phyloP scores from a whole-genome alignment of 2,797 vertebrate genomes.

The Thamnophis elegans region DNA sequence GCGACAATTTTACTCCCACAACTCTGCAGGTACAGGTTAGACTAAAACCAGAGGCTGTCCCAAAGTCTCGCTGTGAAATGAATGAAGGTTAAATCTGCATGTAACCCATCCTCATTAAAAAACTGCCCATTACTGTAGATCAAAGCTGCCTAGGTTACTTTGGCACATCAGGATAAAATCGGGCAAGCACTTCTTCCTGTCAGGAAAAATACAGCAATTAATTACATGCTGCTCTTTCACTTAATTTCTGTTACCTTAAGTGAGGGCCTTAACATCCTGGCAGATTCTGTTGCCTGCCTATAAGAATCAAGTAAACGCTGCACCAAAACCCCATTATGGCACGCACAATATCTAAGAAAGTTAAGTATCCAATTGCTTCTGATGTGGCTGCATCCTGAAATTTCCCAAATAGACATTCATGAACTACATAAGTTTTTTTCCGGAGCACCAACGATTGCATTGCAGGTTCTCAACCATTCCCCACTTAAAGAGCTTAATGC shows the following conservation, averaged over 20 bases:
- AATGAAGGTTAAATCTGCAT: neutral
- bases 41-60: neutral
- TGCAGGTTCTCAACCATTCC: neutral
- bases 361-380: neutral
- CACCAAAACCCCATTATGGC: no score
- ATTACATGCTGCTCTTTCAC: neutral
- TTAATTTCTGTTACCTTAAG: neutral
- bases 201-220: neutral
- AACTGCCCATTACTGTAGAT: neutral
- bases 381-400: neutral
- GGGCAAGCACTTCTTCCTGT: neutral
- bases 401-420: neutral
- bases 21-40: neutral
- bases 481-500: neutral
- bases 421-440: neutral
- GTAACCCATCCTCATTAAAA: neutral
- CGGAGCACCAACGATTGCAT: neutral
- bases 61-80: neutral
- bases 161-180: neutral
- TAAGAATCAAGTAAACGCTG: no score
- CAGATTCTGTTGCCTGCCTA: neutral
- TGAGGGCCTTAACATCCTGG: neutral
- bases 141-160: neutral
- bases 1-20: neutral
- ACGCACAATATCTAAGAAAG: neutral